Base-by-base conservation (phyloP, 2,797 vertebrate species). In the Anguilla megastoma region DNA sequence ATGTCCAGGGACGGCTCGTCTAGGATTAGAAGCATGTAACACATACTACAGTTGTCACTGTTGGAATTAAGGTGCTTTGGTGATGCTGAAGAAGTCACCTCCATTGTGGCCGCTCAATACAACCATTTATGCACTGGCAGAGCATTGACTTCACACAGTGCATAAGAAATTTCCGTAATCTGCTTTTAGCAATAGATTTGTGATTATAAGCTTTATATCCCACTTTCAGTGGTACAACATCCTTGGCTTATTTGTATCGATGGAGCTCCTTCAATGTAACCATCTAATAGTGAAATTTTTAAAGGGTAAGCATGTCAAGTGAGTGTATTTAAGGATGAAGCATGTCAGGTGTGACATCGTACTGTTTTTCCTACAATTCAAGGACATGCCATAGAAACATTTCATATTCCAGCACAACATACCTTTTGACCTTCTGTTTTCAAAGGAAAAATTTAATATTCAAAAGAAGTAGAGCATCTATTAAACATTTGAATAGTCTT, bases 21-120 rank as follows among this genome's bases (percentile, higher is more conserved):
- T 94, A 95, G 97, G 97, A 98, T 98, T 98, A 97, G 97, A 98
- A 97, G 96, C 94, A 85, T 96, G 97, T 97, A 97, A 97, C 97
- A 97, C 95, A 95, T 89, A 94, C 95, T 88, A 87, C 90, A 92
- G 93, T 94, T 97, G 97, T 97, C 96, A 96, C 95, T 95, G 93
- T 84, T 88, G 93, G 95, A 95, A 97, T 96, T 96, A 95, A 97
- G 96, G 96, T 94, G 94, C 93, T 94, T 95, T 91, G 91, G 56
- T 27, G 90, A 90, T 90, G 66, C 52, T 76, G 24, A 21, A 14
- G 52, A 85, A 85, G 24, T 85, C 84, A 85, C 56, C 83, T 56
- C 6, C 86, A 88, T 89, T 90, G 92, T 92, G 91, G 90, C 87
- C 89, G 88, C 92, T 93, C 94, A 94, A 95, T 95, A 95, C 93